Evolutionary conservation across 2,797 vertebrate genomes (phyloP), one percentile per base, ranked within the genome.

Genomic region (Myotis findleyi): DNA sequence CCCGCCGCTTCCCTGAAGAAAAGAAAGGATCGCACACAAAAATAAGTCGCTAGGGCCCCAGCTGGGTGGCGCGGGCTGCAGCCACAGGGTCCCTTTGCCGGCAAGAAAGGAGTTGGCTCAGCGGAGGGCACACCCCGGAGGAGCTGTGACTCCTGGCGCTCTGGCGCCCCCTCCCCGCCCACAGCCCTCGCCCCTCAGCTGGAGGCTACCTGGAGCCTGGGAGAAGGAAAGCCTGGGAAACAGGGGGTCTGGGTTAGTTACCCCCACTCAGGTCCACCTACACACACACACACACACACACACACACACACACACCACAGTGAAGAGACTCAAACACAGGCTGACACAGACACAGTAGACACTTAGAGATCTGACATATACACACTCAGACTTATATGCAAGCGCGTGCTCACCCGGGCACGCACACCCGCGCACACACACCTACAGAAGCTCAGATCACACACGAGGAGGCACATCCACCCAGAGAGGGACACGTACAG

Each of bases 11-110:
- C 93, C 76, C 92, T 3, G 27, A 96, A 96, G 95, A 96, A 97
- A 97, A 97, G 96, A 97, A 97, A 97, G 95, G 95, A 93, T 97
- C 75, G 1, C 90, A 96, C 88, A 97, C 93, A 97, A 96, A 97
- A 96, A 97, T 97, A 97, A 97, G 97, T 98, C 97, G 87, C 87
- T 82, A 73, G 41, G 96, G 68, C 95, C 92, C 96, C 97, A 97
- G 95, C 97, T 94, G 96, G 95, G 94, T 36, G 16, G 89, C n/a
- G 64, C 47, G 7, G 68, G 91, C 93, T 88, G 84, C 89, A 4
- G 36, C 66, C 38, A 86, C 92, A 4, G 69, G 59, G 36, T 90
- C 87, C 80, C 81, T 96, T 87, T 55, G 83, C 95, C 3, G 0
- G 81, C 81, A 93, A 94, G 84, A 97, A 97, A 97, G 90, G 73